These are phyloP conservation scores for Galerucella pusilla DNA, from an alignment of 2,888 invertebrate genomes.

Conservation along the genomic window DNA sequence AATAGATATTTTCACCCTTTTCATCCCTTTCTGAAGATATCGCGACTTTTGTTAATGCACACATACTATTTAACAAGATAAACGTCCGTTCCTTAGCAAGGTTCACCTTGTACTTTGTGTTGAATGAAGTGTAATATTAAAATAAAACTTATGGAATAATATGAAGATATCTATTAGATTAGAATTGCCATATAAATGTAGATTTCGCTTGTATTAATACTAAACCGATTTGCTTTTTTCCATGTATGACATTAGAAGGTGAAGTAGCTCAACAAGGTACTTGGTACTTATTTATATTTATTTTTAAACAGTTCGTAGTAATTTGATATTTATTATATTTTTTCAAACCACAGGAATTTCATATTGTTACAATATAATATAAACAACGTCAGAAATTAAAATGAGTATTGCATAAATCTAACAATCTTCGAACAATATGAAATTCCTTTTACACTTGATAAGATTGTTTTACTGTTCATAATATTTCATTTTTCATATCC, in stretches of 20 bases:
- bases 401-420: no score
- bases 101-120: no score
- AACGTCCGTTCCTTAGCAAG: no score
- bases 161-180: not conserved
- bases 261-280: slow-evolving; percentile 76
- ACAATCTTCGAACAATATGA: not conserved
- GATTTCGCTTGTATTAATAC: not conserved
- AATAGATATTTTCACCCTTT: not conserved
- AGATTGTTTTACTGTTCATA: not conserved
- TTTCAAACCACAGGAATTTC: no score
- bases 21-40: no score
- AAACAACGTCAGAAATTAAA: not conserved
- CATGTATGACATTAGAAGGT: slow-evolving; percentile 68
- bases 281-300: slow-evolving; percentile 45
- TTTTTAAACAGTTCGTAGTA: slow-evolving; percentile 29
- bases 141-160: not conserved
- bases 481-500: slow-evolving; percentile 1
- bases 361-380: not conserved
- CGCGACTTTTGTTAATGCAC: no score
- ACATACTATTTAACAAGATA: no score
- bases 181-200: not conserved
- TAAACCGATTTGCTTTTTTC: slow-evolving; percentile 55
- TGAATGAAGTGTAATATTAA: no score
- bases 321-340: slow-evolving; percentile 33
- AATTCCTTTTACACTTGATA: not conserved